phyloP scores from a whole-genome alignment of 1,140 invertebrate species.

The Mamestra configurata region DNA sequence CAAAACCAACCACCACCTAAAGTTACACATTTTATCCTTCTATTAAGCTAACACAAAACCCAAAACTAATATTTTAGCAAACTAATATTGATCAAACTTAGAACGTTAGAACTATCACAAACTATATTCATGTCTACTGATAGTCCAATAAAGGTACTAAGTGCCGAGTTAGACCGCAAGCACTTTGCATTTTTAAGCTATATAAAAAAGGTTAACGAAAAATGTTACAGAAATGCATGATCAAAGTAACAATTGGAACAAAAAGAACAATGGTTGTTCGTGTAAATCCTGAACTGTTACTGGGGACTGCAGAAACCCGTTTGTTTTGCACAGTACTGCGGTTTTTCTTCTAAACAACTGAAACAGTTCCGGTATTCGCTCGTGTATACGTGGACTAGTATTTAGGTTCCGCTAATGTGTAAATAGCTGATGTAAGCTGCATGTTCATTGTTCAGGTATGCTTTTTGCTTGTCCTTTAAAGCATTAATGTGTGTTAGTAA shows the following conservation, averaged over 20 bases:
- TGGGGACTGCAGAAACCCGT: not conserved
- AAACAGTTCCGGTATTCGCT: slow-evolving; percentile 4
- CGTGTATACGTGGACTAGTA: not conserved
- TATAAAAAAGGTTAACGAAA: not conserved
- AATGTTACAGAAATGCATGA: slow-evolving; percentile 26
- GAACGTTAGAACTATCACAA: not conserved
- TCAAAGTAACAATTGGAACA: slow-evolving; percentile 21
- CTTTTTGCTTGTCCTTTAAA: not conserved
- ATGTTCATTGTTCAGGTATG: not conserved
- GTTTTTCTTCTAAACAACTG: slow-evolving; percentile 20
- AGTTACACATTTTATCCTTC: too few relatives aligned
- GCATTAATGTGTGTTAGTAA: not conserved
- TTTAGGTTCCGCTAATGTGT: not conserved
- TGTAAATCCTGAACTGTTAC: slow-evolving; percentile 33
- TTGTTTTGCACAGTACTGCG: slow-evolving; percentile 4
- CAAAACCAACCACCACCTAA: too few relatives aligned
- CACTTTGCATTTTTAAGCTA: not conserved
- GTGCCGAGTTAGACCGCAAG: not conserved
- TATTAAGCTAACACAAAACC: not conserved
- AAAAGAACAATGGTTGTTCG: slow-evolving; percentile 15
- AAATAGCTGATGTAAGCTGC: not conserved
- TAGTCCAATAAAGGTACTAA: not conserved
- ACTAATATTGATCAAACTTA: not conserved
- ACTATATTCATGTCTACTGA: not conserved
- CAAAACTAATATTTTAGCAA: not conserved